Percentiles rank a stretch among this genome's conserved stretches.
These are phyloP conservation scores for Axis porcinus DNA, from an alignment of 2,113 vertebrate genomes.

Conservation along the genomic window DNA sequence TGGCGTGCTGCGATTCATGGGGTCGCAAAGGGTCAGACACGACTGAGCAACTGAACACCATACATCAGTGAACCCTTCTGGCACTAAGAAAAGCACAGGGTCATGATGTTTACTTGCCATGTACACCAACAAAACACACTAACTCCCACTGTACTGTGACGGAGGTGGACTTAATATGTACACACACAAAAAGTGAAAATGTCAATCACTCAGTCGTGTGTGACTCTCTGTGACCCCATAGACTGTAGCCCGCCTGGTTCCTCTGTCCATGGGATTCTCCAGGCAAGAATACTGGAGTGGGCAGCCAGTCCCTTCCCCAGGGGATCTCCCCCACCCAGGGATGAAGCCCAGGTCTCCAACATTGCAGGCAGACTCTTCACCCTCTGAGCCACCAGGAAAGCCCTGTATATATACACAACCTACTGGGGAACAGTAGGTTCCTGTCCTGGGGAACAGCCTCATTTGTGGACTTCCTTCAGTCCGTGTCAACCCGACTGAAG, in stretches of 20 bases:
- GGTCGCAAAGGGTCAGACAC: too few species aligned
- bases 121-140: neutral
- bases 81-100: neutral
- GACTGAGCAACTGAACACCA: neutral
- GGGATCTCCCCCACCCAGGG: neutral
- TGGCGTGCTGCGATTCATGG: too few species aligned
- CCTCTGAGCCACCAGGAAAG: neutral
- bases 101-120: neutral
- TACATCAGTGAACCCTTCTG: neutral
- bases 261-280: neutral
- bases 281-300: neutral
- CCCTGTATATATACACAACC: neutral
- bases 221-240: neutral
- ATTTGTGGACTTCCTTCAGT: neutral
- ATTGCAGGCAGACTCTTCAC: neutral
- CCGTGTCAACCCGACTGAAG: neutral
- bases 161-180: neutral
- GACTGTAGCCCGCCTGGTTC: neutral
- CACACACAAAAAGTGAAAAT: neutral
- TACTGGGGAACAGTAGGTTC: neutral
- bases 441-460: accelerated
- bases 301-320: neutral
- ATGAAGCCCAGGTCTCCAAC: neutral
- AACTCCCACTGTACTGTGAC: too few species aligned
- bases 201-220: neutral